Conservation (phyloP, 1,140 invertebrate species). For the Brachionus koreanus region DNA sequence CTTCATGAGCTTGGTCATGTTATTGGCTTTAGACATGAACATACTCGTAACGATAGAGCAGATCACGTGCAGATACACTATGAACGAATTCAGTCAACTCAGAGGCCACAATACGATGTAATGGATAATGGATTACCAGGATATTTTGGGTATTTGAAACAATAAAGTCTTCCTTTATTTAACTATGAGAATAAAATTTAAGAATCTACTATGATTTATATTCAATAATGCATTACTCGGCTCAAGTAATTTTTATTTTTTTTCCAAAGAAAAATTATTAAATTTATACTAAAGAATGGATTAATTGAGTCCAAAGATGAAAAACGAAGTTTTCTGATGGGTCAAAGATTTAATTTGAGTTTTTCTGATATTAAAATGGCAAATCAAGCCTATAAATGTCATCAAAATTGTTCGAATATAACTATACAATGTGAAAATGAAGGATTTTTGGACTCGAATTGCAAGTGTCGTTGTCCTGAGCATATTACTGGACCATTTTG, state of each 20-base stretch:
- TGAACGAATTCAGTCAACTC: slow-evolving; percentile 48
- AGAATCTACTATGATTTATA: slow-evolving; percentile 47
- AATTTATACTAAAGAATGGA: slow-evolving; percentile 9
- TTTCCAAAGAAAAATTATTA: not conserved
- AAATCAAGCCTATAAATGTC: slow-evolving; percentile 50
- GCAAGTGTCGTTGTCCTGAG: slow-evolving; percentile 32
- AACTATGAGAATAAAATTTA: not conserved
- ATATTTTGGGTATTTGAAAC: slow-evolving; percentile 42
- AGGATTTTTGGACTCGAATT: slow-evolving; percentile 33
- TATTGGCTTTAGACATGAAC: slow-evolving; percentile 62
- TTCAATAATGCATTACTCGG: slow-evolving; percentile 48
- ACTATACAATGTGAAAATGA: slow-evolving; percentile 7
- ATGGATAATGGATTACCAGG: slow-evolving; percentile 32
- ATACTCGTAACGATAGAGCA: slow-evolving; percentile 52
- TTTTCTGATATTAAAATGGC: slow-evolving; percentile 50
- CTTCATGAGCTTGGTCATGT: slow-evolving; percentile 67
- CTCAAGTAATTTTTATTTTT: slow-evolving; percentile 40
- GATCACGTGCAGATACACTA: slow-evolving; percentile 49
- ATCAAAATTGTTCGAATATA: not conserved
- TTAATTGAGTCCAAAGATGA: slow-evolving; percentile 45
- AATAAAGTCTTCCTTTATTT: not conserved
- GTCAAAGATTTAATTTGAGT: slow-evolving; percentile 48
- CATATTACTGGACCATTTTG: slow-evolving; percentile 30
- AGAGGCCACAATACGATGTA: slow-evolving; percentile 3
- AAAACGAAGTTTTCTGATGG: slow-evolving; percentile 46